phyloP scores from a whole-genome alignment of 2,888 invertebrate species.

The Drosophila tripunctata region DNA sequence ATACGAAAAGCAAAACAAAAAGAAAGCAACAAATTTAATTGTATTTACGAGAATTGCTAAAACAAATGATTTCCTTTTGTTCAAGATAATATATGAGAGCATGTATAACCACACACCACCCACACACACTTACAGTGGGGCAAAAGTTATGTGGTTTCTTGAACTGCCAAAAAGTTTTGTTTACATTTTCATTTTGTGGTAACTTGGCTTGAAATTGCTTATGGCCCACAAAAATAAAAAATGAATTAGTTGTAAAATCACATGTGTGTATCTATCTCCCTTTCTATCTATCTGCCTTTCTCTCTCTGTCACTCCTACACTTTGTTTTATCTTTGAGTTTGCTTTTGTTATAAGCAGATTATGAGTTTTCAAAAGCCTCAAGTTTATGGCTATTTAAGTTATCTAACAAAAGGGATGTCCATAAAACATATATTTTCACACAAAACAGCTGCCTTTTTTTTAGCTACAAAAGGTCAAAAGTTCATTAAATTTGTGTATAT shows the following conservation, averaged over 20 bases:
- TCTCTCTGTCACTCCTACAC: neutral
- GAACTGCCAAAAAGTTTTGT: conserved; percentile 56
- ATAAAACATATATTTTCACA: conserved; percentile 20
- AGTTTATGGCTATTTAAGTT: conserved; percentile 27
- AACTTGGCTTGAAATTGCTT: conserved; percentile 50
- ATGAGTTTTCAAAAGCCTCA: conserved; percentile 34
- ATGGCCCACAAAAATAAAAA: conserved; percentile 67
- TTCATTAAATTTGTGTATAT: conserved; percentile 11
- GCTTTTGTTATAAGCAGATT: conserved; percentile 37
- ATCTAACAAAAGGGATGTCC: conserved; percentile 48
- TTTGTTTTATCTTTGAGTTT: neutral
- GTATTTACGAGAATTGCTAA: conserved; percentile 45
- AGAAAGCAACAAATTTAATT: conserved; percentile 42
- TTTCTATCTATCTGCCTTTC: neutral
- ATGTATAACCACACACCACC: neutral
- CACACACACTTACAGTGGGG: conserved; percentile 10
- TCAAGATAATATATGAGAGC: conserved; percentile 14
- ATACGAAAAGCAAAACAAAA: conserved; percentile 1
- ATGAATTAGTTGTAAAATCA: conserved; percentile 64
- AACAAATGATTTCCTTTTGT: conserved; percentile 65
- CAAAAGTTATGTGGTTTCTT: conserved; percentile 29
- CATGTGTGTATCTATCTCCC: conserved; percentile 23
- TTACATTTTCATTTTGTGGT: conserved; percentile 56
- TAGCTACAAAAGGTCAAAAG: conserved; percentile 27
- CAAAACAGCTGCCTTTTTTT: conserved; percentile 7